A percentile compares a stretch with the other conserved stretches of the same genome.
These are phyloP conservation scores for Melanogrammus aeglefinus DNA, from an alignment of 2,797 vertebrate genomes.

Conservation along the genomic window DNA sequence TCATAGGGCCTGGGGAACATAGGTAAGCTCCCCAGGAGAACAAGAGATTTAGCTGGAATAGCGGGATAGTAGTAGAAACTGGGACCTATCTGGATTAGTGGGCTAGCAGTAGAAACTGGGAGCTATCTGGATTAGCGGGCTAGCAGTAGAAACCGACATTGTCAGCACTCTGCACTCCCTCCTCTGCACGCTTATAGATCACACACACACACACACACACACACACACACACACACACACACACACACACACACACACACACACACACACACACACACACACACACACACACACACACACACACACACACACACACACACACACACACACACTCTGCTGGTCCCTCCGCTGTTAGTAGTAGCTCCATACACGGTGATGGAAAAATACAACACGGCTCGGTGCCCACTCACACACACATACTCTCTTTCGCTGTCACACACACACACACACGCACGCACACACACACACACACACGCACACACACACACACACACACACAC, in stretches of 20 bases:
- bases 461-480: too few relatives aligned
- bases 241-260: slow-evolving; percentile 29
- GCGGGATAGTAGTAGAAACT: too few relatives aligned
- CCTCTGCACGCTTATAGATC: slow-evolving; percentile 68
- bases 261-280: slow-evolving; percentile 50
- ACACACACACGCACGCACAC: too few relatives aligned
- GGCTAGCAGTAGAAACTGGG: slow-evolving; percentile 53
- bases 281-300: slow-evolving; percentile 36
- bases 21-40: too few relatives aligned
- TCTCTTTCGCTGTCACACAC: not conserved
- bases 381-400: slow-evolving; percentile 47
- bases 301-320: slow-evolving; percentile 29
- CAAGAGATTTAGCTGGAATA: not conserved
- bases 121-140: slow-evolving; percentile 66
- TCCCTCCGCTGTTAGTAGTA: slow-evolving; percentile 51
- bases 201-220: slow-evolving; percentile 52
- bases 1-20: too few relatives aligned
- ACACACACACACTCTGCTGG: slow-evolving; percentile 23
- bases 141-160: slow-evolving; percentile 63
- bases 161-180: slow-evolving; percentile 69
- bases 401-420: slow-evolving; percentile 35
- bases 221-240: slow-evolving; percentile 36
- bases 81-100: slow-evolving; percentile 63
- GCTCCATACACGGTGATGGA: slow-evolving; percentile 70
- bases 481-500: too few relatives aligned